Evolutionary conservation across 2,113 vertebrate species (phyloP).

Genomic region (Neotoma lepida): DNA sequence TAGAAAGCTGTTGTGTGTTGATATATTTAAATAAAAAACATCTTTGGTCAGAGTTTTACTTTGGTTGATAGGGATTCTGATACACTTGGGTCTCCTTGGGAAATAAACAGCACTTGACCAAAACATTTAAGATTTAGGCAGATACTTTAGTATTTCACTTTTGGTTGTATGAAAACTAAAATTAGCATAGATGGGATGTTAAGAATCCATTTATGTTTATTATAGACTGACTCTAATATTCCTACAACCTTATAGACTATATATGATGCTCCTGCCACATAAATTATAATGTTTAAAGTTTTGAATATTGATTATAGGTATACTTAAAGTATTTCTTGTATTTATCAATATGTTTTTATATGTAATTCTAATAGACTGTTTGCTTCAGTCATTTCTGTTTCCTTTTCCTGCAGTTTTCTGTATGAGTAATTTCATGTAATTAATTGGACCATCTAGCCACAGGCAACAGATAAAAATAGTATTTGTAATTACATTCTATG

Average conservation of each 20-base stretch:
- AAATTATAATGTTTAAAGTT: constrained; percentile 58
- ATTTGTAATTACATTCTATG: constrained; percentile 38
- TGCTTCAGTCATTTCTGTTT: neutral
- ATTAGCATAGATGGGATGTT: constrained; percentile 14
- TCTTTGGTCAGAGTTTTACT: constrained; percentile 35
- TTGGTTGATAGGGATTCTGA: constrained; percentile 40
- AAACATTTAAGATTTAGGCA: neutral
- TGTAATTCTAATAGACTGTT: constrained; percentile 52
- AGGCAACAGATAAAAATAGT: constrained; percentile 26
- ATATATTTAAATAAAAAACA: constrained; percentile 38
- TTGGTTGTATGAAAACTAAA: constrained; percentile 53
- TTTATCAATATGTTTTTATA: constrained; percentile 48
- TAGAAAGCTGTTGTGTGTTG: constrained; percentile 45
- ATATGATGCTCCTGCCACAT: constrained; percentile 31
- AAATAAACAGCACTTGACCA: constrained; percentile 33
- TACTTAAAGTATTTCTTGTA: constrained; percentile 59
- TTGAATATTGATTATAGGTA: constrained; percentile 49
- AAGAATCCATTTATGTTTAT: constrained; percentile 39
- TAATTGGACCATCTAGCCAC: neutral
- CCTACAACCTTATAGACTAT: constrained; percentile 5
- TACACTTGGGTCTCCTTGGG: constrained; percentile 30
- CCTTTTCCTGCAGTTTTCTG: constrained; percentile 28
- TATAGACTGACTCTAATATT: constrained; percentile 46
- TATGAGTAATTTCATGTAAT: constrained; percentile 44
- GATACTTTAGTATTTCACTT: neutral